Conservation (phyloP, 2,888 invertebrate genomes). For the Clanis bilineata region DNA sequence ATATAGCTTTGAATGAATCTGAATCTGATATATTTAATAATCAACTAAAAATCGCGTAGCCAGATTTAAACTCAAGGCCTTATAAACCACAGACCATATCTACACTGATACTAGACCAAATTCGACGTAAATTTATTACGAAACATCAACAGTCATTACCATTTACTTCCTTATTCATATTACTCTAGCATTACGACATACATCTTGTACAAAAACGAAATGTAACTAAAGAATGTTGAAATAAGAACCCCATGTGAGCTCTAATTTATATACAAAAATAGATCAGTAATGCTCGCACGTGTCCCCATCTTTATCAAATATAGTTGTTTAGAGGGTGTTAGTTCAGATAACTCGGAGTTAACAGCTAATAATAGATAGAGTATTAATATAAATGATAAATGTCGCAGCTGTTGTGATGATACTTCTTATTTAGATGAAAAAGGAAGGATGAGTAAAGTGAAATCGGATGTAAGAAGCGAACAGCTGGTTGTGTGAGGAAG, state of each 20-base stretch:
- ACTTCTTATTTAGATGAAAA: background rate
- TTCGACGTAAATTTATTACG: background rate
- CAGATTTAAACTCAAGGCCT: too few species aligned
- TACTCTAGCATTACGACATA: background rate
- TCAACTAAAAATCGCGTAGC: too few species aligned
- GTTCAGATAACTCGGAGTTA: constrained; percentile 1
- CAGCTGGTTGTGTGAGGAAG: background rate
- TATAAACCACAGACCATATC: too few species aligned
- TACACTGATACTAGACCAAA: too few species aligned
- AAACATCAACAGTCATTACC: background rate
- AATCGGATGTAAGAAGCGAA: background rate
- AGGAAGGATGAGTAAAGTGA: background rate
- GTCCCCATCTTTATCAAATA: background rate
- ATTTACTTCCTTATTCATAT: background rate
- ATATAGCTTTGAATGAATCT: too few species aligned
- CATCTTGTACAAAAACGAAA: background rate
- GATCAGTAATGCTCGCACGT: constrained; percentile 5
- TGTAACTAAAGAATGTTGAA: constrained; percentile 9
- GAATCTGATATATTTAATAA: too few species aligned
- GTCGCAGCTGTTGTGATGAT: background rate
- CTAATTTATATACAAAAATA: constrained; percentile 4
- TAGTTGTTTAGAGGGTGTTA: constrained; percentile 10
- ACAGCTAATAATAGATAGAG: background rate
- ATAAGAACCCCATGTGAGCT: background rate
- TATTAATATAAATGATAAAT: constrained; percentile 8